A percentile compares a stretch with the other conserved stretches of the same genome.
Evolutionary conservation across 2,113 vertebrate genomes (phyloP).

Genomic region (Nothocercus julius): DNA sequence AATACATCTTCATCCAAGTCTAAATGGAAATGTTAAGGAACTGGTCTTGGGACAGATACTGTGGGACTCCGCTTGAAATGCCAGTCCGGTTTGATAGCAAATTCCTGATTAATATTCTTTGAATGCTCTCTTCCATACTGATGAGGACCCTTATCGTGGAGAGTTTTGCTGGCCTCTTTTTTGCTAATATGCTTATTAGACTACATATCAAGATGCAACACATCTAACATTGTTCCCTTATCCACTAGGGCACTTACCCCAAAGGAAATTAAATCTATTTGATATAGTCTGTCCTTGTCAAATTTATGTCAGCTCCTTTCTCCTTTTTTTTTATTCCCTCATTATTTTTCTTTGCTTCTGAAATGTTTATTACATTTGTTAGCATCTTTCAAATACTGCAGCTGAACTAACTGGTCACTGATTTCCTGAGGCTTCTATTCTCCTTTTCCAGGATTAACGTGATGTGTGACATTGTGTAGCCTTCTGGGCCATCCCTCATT

Average conservation of each 20-base stretch:
- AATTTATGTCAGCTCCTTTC: not conserved
- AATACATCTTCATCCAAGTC: not conserved
- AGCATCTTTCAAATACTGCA: not conserved
- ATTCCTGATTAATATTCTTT: not conserved
- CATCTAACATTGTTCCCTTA: not conserved
- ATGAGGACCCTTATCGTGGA: not conserved
- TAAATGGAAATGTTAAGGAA: not conserved
- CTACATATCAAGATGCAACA: not conserved
- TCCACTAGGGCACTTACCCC: not conserved
- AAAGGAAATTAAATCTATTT: not conserved
- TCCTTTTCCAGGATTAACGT: not conserved
- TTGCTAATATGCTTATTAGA: not conserved
- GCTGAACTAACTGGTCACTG: not conserved
- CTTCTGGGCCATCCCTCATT: not conserved
- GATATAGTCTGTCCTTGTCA: not conserved
- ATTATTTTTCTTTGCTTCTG: not conserved
- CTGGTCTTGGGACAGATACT: not conserved
- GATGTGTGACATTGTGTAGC: not conserved
- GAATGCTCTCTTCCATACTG: not conserved
- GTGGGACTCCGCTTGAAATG: not conserved
- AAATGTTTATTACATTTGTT: not conserved
- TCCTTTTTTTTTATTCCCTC: not conserved
- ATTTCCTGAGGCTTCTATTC: not conserved
- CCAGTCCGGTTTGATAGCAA: not conserved
- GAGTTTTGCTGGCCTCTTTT: not conserved